phyloP scores from a whole-genome alignment of 2,888 invertebrate species.

The Palloptera scutellata region DNA sequence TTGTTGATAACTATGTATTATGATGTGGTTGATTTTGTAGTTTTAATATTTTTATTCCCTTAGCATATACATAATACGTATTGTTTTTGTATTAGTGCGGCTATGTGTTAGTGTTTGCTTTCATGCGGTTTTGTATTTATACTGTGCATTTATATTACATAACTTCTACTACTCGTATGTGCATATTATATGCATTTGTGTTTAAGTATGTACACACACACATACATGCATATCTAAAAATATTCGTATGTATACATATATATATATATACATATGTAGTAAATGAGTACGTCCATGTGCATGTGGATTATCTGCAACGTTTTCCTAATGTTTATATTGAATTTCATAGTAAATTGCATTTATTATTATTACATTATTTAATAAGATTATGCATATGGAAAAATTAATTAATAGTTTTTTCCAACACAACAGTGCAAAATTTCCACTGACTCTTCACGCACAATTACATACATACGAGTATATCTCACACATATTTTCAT shows the following conservation, averaged over 20 bases:
- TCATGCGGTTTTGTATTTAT: too few relatives aligned
- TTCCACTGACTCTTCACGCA: too few relatives aligned
- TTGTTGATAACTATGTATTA: too few relatives aligned
- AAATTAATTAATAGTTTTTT: too few relatives aligned
- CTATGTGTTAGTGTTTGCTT: too few relatives aligned
- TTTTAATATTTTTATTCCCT: too few relatives aligned
- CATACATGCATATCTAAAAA: not conserved
- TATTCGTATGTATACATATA: not conserved
- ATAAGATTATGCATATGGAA: not conserved
- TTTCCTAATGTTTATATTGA: not conserved
- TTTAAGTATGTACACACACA: not conserved
- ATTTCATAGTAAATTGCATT: slow-evolving; percentile 14
- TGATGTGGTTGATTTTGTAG: too few relatives aligned
- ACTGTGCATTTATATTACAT: not conserved
- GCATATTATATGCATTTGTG: slow-evolving; percentile 7
- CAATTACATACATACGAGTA: not conserved
- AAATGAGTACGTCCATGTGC: not conserved
- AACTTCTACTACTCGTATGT: not conserved
- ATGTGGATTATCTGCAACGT: not conserved
- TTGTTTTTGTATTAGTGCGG: too few relatives aligned
- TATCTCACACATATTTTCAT: not conserved
- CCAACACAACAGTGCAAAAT: too few relatives aligned
- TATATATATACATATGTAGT: not conserved
- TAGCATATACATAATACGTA: too few relatives aligned
- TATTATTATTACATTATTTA: not conserved